Conservation (phyloP, 2,797 vertebrate species). For the Macropus fuliginosus region DNA sequence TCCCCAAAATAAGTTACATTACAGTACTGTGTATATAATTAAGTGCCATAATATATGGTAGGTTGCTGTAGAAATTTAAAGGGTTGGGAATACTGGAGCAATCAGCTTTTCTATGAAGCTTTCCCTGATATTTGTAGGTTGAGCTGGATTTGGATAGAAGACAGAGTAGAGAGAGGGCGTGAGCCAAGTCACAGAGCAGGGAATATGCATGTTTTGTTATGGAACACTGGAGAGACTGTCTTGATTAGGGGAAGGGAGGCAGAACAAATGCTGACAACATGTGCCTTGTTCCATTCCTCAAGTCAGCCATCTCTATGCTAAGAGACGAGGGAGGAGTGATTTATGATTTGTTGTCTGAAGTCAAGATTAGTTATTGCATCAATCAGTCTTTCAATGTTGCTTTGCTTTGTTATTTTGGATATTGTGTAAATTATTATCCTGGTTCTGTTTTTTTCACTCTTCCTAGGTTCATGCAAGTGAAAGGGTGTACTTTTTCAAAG, state of each 20-base stretch:
- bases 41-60: constrained; percentile 16
- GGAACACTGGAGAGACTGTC: not conserved
- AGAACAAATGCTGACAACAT: not conserved
- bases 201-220: not conserved
- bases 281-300: not conserved
- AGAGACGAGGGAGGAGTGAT: not conserved
- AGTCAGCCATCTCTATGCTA: not conserved
- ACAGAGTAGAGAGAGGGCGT: not conserved
- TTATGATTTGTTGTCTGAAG: not conserved
- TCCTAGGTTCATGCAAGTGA: not conserved
- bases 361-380: not conserved
- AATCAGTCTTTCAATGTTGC: not conserved
- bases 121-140: not conserved
- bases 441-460: not conserved
- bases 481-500: not conserved
- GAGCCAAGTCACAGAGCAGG: not conserved
- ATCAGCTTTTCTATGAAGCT: not conserved
- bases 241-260: not conserved
- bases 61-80: not conserved
- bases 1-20: not conserved
- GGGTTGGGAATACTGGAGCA: constrained; percentile 2
- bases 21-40: not conserved
- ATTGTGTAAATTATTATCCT: not conserved
- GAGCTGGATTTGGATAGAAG: not conserved
- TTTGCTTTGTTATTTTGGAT: not conserved